A percentile compares a stretch with the other conserved stretches of the same genome.
phyloP scores from a whole-genome alignment of 2,888 invertebrate species.

The Luperina testacea region DNA sequence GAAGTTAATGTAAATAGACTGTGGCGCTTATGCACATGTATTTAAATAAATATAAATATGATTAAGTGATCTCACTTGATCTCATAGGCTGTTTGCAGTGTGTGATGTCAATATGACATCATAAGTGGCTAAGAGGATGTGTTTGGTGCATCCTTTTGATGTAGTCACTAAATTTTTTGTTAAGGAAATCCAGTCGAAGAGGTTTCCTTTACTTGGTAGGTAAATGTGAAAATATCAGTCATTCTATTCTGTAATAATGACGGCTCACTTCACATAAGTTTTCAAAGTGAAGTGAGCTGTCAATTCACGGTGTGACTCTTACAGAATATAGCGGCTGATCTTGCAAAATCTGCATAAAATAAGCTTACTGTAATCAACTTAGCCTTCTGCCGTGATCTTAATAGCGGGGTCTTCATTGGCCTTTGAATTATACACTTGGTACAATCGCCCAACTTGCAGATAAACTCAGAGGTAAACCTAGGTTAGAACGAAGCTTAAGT shows the following conservation, averaged over 20 bases:
- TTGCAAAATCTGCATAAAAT: neutral
- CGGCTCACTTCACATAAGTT: too few species aligned
- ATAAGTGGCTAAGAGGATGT: neutral
- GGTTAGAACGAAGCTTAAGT: neutral
- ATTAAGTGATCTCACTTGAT: conserved; percentile 13
- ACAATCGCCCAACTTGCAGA: neutral
- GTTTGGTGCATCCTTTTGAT: neutral
- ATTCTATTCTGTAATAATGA: neutral
- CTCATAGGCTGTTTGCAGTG: neutral
- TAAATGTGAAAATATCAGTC: neutral
- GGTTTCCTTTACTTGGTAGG: neutral
- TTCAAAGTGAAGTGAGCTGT: neutral
- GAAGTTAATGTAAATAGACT: neutral
- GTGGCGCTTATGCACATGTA: conserved; percentile 36
- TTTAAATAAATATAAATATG: conserved; percentile 36
- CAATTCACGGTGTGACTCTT: neutral
- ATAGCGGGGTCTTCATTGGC: neutral
- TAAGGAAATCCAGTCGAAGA: neutral
- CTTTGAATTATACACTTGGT: conserved; percentile 1
- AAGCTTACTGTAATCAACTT: neutral
- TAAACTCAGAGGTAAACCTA: neutral
- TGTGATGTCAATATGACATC: conserved; percentile 26
- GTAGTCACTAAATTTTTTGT: neutral
- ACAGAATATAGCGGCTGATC: neutral
- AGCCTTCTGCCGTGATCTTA: neutral